Percentiles rank a stretch among this genome's conserved stretches.
phyloP scores from a whole-genome alignment of 2,797 vertebrate species.

The Hydrocynus forskahlii region DNA sequence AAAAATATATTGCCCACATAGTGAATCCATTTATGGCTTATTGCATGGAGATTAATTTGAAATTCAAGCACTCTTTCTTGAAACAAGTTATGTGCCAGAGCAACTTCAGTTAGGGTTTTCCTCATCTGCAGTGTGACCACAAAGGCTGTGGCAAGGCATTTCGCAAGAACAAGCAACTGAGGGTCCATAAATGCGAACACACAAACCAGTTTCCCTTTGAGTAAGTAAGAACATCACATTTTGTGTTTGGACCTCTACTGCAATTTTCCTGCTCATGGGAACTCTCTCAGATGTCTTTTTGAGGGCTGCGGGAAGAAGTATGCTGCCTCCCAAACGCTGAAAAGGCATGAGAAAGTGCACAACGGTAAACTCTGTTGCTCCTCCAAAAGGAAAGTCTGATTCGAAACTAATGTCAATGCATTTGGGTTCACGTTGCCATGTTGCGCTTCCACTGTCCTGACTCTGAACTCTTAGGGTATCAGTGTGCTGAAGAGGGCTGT shows the following conservation, averaged over 20 bases:
- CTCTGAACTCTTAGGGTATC: constrained; percentile 79
- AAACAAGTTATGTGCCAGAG: neutral
- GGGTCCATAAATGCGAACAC: constrained; percentile 84
- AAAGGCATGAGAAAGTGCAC: constrained; percentile 84
- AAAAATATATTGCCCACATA: too few species aligned
- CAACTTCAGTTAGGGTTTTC: too few species aligned
- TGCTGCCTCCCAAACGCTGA: constrained; percentile 74
- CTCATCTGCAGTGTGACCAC: constrained; percentile 78
- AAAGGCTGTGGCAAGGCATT: constrained; percentile 84
- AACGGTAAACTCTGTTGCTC: constrained; percentile 72
- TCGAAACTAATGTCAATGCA: too few species aligned
- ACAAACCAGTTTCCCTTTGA: constrained; percentile 78
- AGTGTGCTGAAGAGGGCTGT: constrained; percentile 83
- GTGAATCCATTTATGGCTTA: too few species aligned
- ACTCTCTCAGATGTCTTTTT: constrained; percentile 77
- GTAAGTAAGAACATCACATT: constrained; percentile 72
- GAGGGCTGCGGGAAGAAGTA: constrained; percentile 83
- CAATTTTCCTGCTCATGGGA: neutral
- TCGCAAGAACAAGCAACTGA: constrained; percentile 87
- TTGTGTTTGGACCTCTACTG: fast-evolving
- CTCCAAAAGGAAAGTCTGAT: neutral
- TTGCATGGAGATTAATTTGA: too few species aligned
- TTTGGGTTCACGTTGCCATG: neutral
- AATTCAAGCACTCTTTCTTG: too few species aligned
- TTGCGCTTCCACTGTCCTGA: neutral